Conservation (phyloP, 1,140 invertebrate genomes). For the Lanistes nyassanus region DNA sequence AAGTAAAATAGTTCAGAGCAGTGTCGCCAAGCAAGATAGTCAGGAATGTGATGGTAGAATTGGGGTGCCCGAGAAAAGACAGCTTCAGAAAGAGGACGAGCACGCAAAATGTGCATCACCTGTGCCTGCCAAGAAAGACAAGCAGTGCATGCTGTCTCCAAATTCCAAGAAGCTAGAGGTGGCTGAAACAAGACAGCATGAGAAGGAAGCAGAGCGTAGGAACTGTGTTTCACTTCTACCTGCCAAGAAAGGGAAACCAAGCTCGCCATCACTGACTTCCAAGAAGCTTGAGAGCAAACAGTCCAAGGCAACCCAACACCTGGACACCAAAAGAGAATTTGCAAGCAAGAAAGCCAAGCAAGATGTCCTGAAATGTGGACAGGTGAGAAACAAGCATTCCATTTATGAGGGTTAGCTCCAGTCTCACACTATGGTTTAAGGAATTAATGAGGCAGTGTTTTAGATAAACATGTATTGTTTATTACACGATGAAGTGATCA, state of each 20-base stretch:
- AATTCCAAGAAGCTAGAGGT: background rate
- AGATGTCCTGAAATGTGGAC: background rate
- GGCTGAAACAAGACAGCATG: background rate
- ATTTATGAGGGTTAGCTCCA: too few relatives aligned
- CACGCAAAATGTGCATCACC: background rate
- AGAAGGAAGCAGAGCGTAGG: background rate
- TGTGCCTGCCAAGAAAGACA: background rate
- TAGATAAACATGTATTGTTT: too few relatives aligned
- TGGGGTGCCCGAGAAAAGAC: too few relatives aligned
- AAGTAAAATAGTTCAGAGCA: too few relatives aligned
- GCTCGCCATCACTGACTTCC: background rate
- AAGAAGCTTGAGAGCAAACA: background rate
- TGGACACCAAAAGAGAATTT: background rate
- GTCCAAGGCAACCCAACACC: background rate
- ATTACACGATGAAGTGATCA: too few relatives aligned
- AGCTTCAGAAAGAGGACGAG: background rate
- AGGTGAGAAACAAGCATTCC: background rate
- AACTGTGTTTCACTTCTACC: background rate
- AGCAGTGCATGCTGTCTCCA: background rate
- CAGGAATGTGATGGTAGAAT: too few relatives aligned
- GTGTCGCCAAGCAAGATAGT: too few relatives aligned
- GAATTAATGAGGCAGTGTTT: too few relatives aligned
- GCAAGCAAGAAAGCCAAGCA: background rate
- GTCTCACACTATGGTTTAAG: too few relatives aligned
- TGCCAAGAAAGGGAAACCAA: constrained; percentile 14